These are phyloP conservation scores for Hypomecis punctinalis DNA, from an alignment of 2,888 invertebrate species.

Conservation along the genomic window DNA sequence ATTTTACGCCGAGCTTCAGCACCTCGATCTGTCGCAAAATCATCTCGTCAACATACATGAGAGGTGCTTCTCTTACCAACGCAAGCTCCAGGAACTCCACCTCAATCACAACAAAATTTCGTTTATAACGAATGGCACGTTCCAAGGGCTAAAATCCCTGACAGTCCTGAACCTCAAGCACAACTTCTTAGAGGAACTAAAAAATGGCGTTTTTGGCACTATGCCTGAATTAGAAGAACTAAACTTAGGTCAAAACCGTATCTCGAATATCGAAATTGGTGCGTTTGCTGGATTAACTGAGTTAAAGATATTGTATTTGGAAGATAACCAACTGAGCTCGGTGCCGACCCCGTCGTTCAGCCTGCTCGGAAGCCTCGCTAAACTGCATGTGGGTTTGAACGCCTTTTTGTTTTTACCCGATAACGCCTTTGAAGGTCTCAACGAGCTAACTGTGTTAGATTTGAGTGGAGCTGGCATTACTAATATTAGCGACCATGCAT, in stretches of 20 bases:
- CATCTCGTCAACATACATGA: constrained; percentile 92
- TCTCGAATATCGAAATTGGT: constrained; percentile 90
- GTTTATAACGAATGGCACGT: constrained; percentile 91
- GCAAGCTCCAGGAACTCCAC: constrained; percentile 92
- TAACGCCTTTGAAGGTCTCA: constrained; percentile 91
- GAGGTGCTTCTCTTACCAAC: constrained; percentile 92
- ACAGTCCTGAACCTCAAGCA: constrained; percentile 92
- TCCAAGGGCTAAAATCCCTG: constrained; percentile 90
- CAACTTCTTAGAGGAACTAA: constrained; percentile 92
- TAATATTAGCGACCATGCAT: constrained; percentile 91
- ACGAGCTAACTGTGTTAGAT: constrained; percentile 90
- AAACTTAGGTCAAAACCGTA: constrained; percentile 94
- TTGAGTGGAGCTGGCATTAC: constrained; percentile 92
- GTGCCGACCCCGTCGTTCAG: constrained; percentile 91
- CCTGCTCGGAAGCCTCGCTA: constrained; percentile 91
- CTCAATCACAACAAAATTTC: constrained; percentile 94
- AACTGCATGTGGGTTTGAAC: constrained; percentile 93
- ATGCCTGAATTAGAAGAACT: constrained; percentile 92
- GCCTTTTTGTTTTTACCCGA: constrained; percentile 91
- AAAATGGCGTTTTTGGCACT: constrained; percentile 89
- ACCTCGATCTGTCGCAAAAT: constrained; percentile 93
- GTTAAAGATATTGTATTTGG: constrained; percentile 92
- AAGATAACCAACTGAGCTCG: constrained; percentile 92
- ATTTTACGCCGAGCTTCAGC: constrained; percentile 94
- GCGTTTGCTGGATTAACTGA: constrained; percentile 91